phyloP scores from a whole-genome alignment of 2,888 invertebrate genomes.

The Macrosoma leucophasiata region DNA sequence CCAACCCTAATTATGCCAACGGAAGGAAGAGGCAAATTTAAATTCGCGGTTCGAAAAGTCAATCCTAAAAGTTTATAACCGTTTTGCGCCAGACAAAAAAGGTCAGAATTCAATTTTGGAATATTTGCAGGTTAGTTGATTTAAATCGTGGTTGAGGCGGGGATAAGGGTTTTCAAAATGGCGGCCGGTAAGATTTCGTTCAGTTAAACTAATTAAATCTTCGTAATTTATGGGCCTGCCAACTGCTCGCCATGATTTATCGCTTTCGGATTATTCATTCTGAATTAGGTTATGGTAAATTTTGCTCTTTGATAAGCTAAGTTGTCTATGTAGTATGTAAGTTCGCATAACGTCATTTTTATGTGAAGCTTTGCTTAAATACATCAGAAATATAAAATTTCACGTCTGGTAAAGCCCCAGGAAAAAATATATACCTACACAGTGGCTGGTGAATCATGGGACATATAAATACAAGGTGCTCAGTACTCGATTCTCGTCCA shows the following conservation, averaged over 20 bases:
- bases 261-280: constrained; percentile 53
- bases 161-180: constrained; percentile 68
- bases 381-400: no score
- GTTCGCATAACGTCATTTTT: no score
- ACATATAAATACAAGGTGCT: no score
- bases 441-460: no score
- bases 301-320: constrained; percentile 19
- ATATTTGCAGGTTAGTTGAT: constrained; percentile 3
- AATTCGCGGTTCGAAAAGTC: constrained; percentile 29
- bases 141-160: constrained; percentile 65
- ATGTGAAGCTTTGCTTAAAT: no score
- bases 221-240: constrained; percentile 69
- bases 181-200: constrained; percentile 71
- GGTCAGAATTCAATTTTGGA: constrained; percentile 15
- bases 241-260: constrained; percentile 64
- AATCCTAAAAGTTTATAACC: constrained; percentile 26
- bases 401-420: no score
- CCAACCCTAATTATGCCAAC: constrained; percentile 71
- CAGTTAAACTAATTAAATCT: constrained; percentile 73
- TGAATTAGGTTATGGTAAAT: constrained; percentile 35
- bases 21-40: constrained; percentile 60
- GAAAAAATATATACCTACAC: no score
- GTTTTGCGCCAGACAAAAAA: constrained; percentile 17
- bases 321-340: no score
- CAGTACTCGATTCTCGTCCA: no score